Percentiles rank a stretch among this genome's conserved stretches.
phyloP scores from a whole-genome alignment of 2,797 vertebrate species.

The Anabacerthia variegaticeps region DNA sequence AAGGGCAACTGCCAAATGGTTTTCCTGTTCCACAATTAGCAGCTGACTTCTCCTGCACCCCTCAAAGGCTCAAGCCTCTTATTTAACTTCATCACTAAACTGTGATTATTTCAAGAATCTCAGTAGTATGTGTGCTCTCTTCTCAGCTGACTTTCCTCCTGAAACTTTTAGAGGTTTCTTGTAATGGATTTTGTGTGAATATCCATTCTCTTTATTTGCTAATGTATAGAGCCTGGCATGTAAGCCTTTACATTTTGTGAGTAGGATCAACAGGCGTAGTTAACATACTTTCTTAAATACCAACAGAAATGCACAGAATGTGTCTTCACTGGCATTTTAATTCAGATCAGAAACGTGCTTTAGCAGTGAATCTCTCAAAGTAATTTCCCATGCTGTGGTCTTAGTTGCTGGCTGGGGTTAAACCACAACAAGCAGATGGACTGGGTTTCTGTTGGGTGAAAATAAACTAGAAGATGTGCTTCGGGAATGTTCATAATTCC shows the following conservation, averaged over 20 bases:
- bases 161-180: background rate
- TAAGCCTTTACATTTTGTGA: background rate
- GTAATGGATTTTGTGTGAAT: background rate
- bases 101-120: background rate
- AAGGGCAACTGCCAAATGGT: background rate
- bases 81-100: background rate
- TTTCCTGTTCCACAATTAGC: background rate
- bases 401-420: background rate
- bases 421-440: background rate
- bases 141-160: background rate
- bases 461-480: background rate
- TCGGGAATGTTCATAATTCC: background rate
- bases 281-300: background rate
- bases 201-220: accelerated
- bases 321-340: background rate
- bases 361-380: background rate
- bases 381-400: background rate
- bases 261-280: background rate
- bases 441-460: background rate
- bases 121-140: background rate
- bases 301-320: background rate
- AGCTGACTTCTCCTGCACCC: background rate
- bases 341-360: background rate
- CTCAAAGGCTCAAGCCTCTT: background rate
- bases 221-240: background rate